A percentile compares a stretch with the other conserved stretches of the same genome.
Conservation (phyloP, 1,140 invertebrate species). For the Chelonus insularis region DNA sequence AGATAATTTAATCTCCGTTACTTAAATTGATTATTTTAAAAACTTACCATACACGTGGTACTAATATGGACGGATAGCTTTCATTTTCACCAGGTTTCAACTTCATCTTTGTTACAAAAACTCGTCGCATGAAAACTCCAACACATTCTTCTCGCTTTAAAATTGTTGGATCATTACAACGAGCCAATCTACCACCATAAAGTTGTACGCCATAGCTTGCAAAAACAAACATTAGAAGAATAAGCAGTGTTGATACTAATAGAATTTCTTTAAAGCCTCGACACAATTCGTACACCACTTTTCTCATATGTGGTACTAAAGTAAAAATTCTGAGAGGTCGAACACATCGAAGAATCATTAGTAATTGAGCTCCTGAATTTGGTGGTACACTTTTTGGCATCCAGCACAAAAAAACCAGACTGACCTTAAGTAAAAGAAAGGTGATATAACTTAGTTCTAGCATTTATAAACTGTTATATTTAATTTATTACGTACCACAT, state of each 20-base stretch:
- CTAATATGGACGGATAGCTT: slow-evolving; percentile 91
- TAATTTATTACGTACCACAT: slow-evolving; percentile 72
- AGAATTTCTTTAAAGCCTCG: slow-evolving; percentile 99
- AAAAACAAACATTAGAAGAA: slow-evolving; percentile 98
- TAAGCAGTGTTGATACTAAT: slow-evolving; percentile 94
- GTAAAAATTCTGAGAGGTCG: slow-evolving; percentile 96
- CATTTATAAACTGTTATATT: slow-evolving; percentile 4
- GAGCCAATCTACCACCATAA: slow-evolving; percentile 92
- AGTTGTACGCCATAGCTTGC: slow-evolving; percentile 98
- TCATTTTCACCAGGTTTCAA: slow-evolving; percentile 77
- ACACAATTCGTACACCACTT: slow-evolving; percentile 98
- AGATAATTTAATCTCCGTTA: too few relatives aligned
- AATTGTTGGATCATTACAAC: slow-evolving; percentile 96
- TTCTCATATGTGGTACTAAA: slow-evolving; percentile 97
- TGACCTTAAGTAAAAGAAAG: slow-evolving; percentile 69
- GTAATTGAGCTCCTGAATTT: slow-evolving; percentile 88
- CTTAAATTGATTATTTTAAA: too few relatives aligned
- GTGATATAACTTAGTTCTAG: background rate
- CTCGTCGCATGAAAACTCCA: slow-evolving; percentile 90
- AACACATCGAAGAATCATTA: slow-evolving; percentile 96
- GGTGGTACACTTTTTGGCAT: slow-evolving; percentile 91
- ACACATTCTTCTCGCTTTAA: slow-evolving; percentile 83
- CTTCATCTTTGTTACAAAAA: slow-evolving; percentile 99
- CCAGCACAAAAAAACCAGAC: slow-evolving; percentile 93
- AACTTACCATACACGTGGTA: slow-evolving; percentile 96